These are phyloP conservation scores for Micropterix aruncella DNA, from an alignment of 2,888 invertebrate species.

Conservation along the genomic window DNA sequence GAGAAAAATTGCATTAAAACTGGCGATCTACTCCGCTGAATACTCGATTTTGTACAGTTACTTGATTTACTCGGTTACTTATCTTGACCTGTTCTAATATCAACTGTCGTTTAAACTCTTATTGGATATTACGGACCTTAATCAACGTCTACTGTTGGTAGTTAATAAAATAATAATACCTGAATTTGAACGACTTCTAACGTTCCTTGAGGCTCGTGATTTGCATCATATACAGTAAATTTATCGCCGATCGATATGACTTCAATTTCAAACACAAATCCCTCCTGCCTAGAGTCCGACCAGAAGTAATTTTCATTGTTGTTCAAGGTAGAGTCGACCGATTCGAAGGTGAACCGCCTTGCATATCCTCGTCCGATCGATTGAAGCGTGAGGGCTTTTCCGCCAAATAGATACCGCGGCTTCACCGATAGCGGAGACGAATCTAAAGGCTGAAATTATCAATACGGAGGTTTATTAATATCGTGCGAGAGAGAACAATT, in stretches of 20 bases:
- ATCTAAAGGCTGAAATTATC: conserved; percentile 29
- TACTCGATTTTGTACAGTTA: too few relatives aligned
- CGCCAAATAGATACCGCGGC: conserved; percentile 45
- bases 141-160: too few relatives aligned
- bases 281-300: conserved; percentile 61
- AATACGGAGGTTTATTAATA: not conserved
- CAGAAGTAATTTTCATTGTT: conserved; percentile 62
- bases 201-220: conserved; percentile 51
- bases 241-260: conserved; percentile 53
- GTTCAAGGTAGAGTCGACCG: conserved; percentile 43
- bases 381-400: conserved; percentile 48
- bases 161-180: too few relatives aligned
- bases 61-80: too few relatives aligned
- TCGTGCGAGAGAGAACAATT: conserved; percentile 8
- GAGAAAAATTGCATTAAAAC: too few relatives aligned
- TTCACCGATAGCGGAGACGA: conserved; percentile 31
- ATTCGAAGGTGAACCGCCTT: conserved; percentile 57
- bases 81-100: too few relatives aligned
- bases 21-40: too few relatives aligned
- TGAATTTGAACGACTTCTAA: conserved; percentile 50
- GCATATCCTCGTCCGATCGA: conserved; percentile 63
- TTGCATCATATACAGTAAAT: conserved; percentile 56
- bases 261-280: conserved; percentile 58
- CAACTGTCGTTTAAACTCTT: too few relatives aligned
- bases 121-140: too few relatives aligned